These are phyloP conservation scores for Carollia perspicillata DNA, from an alignment of 2,113 vertebrate genomes.

Conservation along the genomic window DNA sequence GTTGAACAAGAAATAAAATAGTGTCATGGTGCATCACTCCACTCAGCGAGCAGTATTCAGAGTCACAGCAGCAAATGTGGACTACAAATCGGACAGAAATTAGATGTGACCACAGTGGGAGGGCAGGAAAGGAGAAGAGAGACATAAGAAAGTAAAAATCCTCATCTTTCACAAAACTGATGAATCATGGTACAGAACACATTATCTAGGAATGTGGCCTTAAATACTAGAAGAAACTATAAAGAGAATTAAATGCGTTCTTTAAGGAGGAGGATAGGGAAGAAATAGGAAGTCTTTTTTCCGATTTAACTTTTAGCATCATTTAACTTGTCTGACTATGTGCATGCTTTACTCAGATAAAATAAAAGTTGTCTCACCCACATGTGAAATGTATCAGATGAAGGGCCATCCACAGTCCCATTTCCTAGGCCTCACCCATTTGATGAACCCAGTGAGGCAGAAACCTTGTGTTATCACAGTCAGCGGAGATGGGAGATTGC, in stretches of 20 bases:
- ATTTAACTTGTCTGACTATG: neutral
- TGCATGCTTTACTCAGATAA: neutral
- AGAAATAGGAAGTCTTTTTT: neutral
- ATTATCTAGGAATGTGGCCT: neutral
- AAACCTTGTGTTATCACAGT: neutral
- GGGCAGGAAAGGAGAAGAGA: neutral
- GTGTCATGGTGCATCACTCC: neutral
- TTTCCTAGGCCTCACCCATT: neutral
- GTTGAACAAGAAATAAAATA: constrained; percentile 22
- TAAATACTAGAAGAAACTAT: neutral
- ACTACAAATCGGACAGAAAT: neutral
- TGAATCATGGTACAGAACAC: neutral
- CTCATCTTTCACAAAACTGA: neutral
- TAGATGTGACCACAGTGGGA: neutral
- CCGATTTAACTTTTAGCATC: neutral
- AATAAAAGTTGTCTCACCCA: neutral
- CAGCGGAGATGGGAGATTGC: neutral
- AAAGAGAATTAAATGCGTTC: neutral
- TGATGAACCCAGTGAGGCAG: accelerated
- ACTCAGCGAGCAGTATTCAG: neutral
- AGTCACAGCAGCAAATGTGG: neutral
- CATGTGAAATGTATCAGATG: neutral
- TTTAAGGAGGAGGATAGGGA: neutral
- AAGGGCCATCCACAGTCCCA: neutral
- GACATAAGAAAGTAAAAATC: neutral